Evolutionary conservation across 1,140 invertebrate species (phyloP).

Genomic region (Drosophila equinoxialis): DNA sequence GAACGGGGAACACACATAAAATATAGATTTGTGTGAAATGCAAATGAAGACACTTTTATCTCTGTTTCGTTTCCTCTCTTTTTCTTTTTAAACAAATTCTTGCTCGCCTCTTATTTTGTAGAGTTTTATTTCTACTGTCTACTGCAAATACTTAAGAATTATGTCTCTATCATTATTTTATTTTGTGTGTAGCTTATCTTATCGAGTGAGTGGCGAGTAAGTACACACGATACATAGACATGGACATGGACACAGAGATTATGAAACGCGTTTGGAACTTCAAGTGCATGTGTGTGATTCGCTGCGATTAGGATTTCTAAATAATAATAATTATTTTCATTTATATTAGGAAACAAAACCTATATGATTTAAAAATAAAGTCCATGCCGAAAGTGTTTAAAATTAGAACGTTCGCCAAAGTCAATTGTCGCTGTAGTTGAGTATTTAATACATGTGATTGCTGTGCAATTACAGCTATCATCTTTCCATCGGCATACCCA

Average conservation of each 20-base stretch:
- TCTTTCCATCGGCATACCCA: neutral
- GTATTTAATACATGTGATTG: neutral
- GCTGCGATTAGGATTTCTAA: neutral
- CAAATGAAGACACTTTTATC: neutral
- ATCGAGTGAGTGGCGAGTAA: slow-evolving; percentile 3
- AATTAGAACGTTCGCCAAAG: neutral
- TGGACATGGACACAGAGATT: neutral
- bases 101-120: neutral
- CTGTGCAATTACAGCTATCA: neutral
- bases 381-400: neutral
- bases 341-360: neutral
- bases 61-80: no score
- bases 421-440: no score
- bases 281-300: neutral
- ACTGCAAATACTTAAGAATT: slow-evolving; percentile 11
- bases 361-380: neutral
- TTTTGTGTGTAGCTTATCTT: slow-evolving; percentile 6
- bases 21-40: neutral
- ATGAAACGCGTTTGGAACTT: slow-evolving; percentile 6
- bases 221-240: slow-evolving; percentile 7
- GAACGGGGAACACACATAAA: neutral
- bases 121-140: neutral
- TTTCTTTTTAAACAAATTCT: no score
- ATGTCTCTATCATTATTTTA: slow-evolving; percentile 7
- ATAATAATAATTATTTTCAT: neutral